Conservation (phyloP, 2,797 vertebrate genomes). For the Rhynchonycteris naso region DNA sequence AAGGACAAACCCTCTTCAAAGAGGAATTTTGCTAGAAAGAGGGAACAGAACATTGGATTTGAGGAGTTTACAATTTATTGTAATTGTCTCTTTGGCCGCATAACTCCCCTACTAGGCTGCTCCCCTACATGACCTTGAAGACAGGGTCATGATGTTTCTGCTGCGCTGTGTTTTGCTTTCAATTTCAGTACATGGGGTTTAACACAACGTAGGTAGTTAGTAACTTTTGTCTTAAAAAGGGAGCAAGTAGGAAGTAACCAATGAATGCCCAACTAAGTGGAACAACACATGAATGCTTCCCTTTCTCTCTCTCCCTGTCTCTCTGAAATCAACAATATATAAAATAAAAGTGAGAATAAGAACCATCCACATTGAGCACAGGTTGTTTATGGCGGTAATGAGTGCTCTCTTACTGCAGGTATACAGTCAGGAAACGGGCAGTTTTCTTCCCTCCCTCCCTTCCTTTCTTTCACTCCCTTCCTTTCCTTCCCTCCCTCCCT, state of each 20-base stretch:
- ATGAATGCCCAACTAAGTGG: no score
- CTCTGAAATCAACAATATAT: no score
- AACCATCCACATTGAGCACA: not conserved
- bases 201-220: conserved; percentile 1
- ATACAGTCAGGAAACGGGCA: not conserved
- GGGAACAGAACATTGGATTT: not conserved
- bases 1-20: not conserved
- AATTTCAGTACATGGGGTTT: not conserved
- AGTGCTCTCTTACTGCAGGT: not conserved
- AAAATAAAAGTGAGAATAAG: no score
- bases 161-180: conserved; percentile 44
- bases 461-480: no score
- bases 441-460: not conserved
- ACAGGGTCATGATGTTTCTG: not conserved
- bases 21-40: not conserved
- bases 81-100: not conserved
- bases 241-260: not conserved
- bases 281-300: no score
- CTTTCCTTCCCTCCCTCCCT: no score
- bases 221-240: conserved; percentile 36
- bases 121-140: no score
- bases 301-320: no score
- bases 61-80: not conserved
- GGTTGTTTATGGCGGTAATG: not conserved
- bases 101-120: not conserved